phyloP scores from a whole-genome alignment of 2,888 invertebrate genomes.

The Pristionchus mayeri region DNA sequence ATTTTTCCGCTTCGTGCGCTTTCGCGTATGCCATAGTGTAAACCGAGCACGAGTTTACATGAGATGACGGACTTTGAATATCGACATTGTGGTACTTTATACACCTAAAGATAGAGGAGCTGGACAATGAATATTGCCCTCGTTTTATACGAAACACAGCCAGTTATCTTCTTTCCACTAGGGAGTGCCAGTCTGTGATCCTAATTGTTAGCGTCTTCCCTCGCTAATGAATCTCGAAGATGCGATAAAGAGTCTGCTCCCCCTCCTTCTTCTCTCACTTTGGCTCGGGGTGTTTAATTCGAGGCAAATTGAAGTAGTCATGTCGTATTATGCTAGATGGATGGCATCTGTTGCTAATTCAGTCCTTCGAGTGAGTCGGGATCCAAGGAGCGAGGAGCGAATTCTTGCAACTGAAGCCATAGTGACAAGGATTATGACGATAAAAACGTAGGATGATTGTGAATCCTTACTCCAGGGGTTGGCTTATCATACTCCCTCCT shows the following conservation, averaged over 20 bases:
- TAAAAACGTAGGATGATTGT: not conserved
- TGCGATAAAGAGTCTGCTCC: not conserved
- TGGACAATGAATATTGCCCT: not conserved
- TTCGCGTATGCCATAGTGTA: not conserved
- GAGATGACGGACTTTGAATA: not conserved
- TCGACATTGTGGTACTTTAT: too few relatives aligned
- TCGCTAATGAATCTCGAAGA: slow-evolving; percentile 23
- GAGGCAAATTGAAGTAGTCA: not conserved
- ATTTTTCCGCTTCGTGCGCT: not conserved
- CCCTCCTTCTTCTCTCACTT: too few relatives aligned
- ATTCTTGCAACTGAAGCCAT: not conserved
- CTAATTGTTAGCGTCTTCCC: not conserved
- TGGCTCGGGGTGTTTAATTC: slow-evolving; percentile 19
- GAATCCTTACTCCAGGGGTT: not conserved
- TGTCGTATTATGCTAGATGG: not conserved
- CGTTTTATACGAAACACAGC: not conserved
- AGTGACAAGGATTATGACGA: not conserved
- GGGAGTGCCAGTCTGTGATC: not conserved
- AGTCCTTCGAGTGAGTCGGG: not conserved
- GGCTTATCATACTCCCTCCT: not conserved
- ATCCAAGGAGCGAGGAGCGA: not conserved
- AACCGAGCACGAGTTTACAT: slow-evolving; percentile 13
- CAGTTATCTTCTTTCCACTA: not conserved
- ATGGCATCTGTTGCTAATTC: not conserved
- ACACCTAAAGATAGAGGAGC: not conserved